Base-by-base conservation (phyloP, 2,113 vertebrate genomes). In the Nothoprocta perdicaria region DNA sequence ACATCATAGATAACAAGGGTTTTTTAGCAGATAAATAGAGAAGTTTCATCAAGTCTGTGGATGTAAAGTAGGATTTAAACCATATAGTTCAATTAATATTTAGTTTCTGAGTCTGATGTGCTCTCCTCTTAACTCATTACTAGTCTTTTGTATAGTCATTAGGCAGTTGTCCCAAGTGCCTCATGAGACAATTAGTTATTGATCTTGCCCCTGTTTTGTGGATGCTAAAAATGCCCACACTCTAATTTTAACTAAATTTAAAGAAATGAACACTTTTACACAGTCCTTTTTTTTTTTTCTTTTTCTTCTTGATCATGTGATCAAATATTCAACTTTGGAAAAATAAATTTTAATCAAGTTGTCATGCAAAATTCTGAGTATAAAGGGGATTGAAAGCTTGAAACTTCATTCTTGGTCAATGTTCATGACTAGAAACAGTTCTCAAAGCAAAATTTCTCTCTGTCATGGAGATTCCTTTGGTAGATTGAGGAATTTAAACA, bases 141-240 rank as follows among this genome's bases (percentile, higher is more conserved):
- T 23, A 78, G 60, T 72, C 68, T 57, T 65, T 55, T 26, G 23
- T 38, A 24, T 0, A 16, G 11, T 46, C 1, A 4, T 69, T 19
- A 45, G 50, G 71, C 72, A 80, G 79, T 60, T 83, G 55, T 76
- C 41, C 80, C 85, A 50, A 0, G 48, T 40, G 75, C 43, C 68
- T 80, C 33, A 0, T 27, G n/a, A 80, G 26, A 72, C 92, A 92
- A 90, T 95, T 92, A 82, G 80, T 52, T 87, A 89, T 89, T 92
- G 87, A 91, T 93, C 66, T 68, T 3, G 1, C 33, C 61, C 33
- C 61, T 27, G 29, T 89, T 72, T 89, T 52, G 46, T 40, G 40
- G 79, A 71, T n/a, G 61, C 57, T 61, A 33, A 57, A 87, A 75
- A 69, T 43, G 41, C 48, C 75, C 38, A 14, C 1, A 27, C 46